Evolutionary conservation across 2,797 vertebrate species (phyloP).

Genomic region (Sus cebifrons): DNA sequence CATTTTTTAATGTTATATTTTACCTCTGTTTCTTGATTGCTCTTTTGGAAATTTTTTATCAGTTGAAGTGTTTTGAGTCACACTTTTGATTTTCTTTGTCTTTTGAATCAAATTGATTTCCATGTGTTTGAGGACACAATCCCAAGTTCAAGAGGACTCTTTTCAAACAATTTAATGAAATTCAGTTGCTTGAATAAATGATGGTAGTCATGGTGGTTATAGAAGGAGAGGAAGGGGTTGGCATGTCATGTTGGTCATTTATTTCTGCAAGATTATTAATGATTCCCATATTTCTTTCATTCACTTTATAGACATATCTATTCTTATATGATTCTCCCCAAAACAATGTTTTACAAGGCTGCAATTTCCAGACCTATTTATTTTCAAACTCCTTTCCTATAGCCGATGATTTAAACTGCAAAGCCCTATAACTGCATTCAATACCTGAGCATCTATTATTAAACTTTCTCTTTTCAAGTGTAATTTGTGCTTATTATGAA

Average conservation of each 20-base stretch:
- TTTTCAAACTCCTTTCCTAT: background rate
- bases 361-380: background rate
- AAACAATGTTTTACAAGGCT: background rate
- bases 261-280: background rate
- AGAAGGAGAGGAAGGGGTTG: background rate
- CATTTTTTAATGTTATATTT: background rate
- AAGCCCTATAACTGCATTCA: background rate
- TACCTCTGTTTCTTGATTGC: background rate
- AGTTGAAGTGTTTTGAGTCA: background rate
- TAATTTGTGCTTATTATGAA: background rate
- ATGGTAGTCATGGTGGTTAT: rapidly evolving
- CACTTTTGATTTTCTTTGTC: background rate
- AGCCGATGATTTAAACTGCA: background rate
- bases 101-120: no score
- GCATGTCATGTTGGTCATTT: background rate
- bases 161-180: background rate
- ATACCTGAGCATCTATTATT: background rate
- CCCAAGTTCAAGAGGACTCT: background rate
- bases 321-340: background rate
- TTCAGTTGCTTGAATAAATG: background rate
- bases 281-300: background rate
- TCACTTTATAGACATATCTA: background rate
- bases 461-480: background rate
- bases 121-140: background rate
- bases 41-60: background rate